Base-by-base conservation (phyloP, 2,888 invertebrate species). In the Plebejus argus region DNA sequence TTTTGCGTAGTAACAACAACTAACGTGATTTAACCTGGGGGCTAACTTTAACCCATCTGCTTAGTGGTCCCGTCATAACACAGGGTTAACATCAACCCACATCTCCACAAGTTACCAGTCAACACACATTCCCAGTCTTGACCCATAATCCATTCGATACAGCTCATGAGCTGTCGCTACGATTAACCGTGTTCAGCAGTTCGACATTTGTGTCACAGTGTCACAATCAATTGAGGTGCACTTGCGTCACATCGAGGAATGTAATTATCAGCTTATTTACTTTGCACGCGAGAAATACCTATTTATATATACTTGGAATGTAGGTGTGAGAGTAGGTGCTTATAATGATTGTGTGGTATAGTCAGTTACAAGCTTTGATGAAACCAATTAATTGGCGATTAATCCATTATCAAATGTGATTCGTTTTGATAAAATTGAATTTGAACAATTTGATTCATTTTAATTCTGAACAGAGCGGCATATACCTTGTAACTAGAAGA, bases 131-230 rank as follows among this genome's bases (percentile, higher is more conserved):
- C 5, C 20, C 72, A 49, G 28, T 71, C 71, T 8, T 71, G 72
- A 45, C 72, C 45, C 72, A 72, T 72, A 23, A 71, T 49, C 45
- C 72, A 53, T 77, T 76, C 76, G 78, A 56, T 53, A 78, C 72
- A 28, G 70, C 72, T 58, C 56, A 74, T 35, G 76, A 61, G 33
- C 15, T 18, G 58, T 61, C 76, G 70, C 76, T 76, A 20, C 53
- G 79, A 77, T 79, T 78, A 45, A 79, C 56, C 58, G n/a, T 77
- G 45, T 45, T 45, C 45, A 45, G 77, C 58, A 72, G 10, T 77
- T 77, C 61, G 45, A 72, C 72, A 77, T 77, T 58, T 77, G 77
- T 77, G 77, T 74, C 77, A 77, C 72, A 72, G 72, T 72, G 72
- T 72, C 74, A 74, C 53, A 74, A 28, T 28, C 18, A 49, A 53